phyloP scores from a whole-genome alignment of 2,888 invertebrate species.

The Parnassius apollo region DNA sequence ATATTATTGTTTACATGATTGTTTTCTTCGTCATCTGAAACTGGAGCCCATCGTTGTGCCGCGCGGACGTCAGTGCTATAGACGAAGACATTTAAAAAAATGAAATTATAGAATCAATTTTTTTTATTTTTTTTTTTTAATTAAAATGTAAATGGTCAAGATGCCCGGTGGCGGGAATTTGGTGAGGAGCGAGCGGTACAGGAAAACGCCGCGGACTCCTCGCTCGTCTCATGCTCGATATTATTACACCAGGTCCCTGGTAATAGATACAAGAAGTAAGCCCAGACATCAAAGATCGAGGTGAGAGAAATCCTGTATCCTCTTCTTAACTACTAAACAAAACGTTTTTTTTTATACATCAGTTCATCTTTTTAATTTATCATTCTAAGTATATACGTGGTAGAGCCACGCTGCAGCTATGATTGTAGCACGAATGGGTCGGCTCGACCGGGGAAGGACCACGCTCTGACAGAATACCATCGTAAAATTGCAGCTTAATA shows the following conservation, averaged over 20 bases:
- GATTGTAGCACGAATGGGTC: too few species aligned
- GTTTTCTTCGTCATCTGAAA: constrained; percentile 65
- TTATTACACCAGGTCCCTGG: constrained; percentile 62
- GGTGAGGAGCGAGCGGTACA: constrained; percentile 55
- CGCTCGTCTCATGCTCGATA: constrained; percentile 57
- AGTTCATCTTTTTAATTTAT: too few species aligned
- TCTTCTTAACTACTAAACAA: too few species aligned
- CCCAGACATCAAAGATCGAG: constrained; percentile 43
- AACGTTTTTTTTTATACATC: too few species aligned
- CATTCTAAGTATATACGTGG: too few species aligned
- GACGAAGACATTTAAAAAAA: constrained; percentile 21
- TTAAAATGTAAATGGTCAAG: constrained; percentile 49
- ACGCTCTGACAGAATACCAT: too few species aligned
- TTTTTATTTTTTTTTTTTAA: constrained; percentile 29
- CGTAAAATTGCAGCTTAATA: too few species aligned
- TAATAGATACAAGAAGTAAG: constrained; percentile 46
- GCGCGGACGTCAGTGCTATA: constrained; percentile 48
- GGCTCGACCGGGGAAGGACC: too few species aligned
- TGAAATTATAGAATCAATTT: constrained; percentile 9
- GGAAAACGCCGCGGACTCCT: constrained; percentile 53
- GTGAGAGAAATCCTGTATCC: constrained; percentile 39
- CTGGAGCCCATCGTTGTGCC: constrained; percentile 40
- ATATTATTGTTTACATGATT: constrained; percentile 72
- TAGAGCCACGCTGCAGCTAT: too few species aligned
- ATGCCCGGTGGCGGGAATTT: constrained; percentile 64